Evolutionary conservation across 1,140 invertebrate genomes (phyloP), one percentile per base, ranked within the genome.

Genomic region (honey bee (Apis mellifera)): DNA sequence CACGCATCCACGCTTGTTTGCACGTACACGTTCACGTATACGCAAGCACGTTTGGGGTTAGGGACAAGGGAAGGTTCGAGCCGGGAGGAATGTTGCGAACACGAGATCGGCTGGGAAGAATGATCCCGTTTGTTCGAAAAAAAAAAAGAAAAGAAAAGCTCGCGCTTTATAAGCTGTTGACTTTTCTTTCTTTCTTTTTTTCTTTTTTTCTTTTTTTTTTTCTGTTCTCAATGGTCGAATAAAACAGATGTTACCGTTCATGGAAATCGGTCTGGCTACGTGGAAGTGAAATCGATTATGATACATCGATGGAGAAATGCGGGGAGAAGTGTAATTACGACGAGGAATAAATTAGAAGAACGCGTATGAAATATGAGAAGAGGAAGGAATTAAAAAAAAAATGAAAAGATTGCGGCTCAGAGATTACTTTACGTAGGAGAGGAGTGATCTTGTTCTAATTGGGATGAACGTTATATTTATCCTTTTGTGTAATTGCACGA

Each of bases 11-110:
- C 19, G 79, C 13, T 9, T 48, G 64, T 54, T 60, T 84, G 73
- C 65, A 78, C 59, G 62, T 50, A 54, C 15, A 62, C 50, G 23
- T 26, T 60, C 59, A 78, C 74, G 74, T 50, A 57, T 52, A 79
- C 75, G 26, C 19, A 7, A 12, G 1, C 52, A 55, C 32, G 21
- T 12, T 42, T 42, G 32, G 59, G 32, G 59, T 42, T 15, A 48
- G 62, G 64, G 64, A 87, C 72, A 79, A 65, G 50, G 42, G 59
- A 60, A 48, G 70, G 26, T 3, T 32, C 73, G 42, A 50, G 23
- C 17, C 70, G n/a, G 52, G 19, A 69, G 72, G 62, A n/a, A 84
- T 72, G 75, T 77, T 52, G 68, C 87, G 76, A 85, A 81, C 84
- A 78, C 75, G 66, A 73, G 75, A 79, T 76, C 77, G 62, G 54